Conservation (phyloP, 2,113 vertebrate genomes). For the Upupa epops region DNA sequence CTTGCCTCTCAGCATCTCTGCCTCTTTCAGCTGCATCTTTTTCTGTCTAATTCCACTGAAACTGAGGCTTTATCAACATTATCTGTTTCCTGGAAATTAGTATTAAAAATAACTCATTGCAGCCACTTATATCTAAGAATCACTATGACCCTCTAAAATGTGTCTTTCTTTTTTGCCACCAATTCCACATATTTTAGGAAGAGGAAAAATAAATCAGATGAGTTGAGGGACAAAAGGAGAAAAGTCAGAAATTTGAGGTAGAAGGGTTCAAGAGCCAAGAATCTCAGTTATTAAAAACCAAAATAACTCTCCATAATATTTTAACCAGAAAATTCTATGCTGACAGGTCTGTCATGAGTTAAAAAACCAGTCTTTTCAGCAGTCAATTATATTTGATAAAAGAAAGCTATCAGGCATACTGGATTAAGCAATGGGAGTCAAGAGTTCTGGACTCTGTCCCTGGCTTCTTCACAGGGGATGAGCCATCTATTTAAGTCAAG, state of each 20-base stretch:
- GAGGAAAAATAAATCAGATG: neutral
- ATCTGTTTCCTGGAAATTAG: slow-evolving; percentile 1
- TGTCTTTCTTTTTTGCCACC: neutral
- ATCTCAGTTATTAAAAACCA: neutral
- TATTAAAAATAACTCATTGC: neutral
- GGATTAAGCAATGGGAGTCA: slow-evolving; percentile 35
- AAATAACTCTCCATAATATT: slow-evolving; percentile 1
- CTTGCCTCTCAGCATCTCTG: neutral
- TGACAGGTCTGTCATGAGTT: slow-evolving; percentile 50
- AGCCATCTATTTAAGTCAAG: slow-evolving; percentile 39
- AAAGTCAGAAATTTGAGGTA: neutral
- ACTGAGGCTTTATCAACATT: neutral
- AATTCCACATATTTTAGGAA: neutral
- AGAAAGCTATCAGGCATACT: slow-evolving; percentile 1
- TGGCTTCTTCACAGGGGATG: slow-evolving; percentile 33
- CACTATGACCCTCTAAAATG: neutral
- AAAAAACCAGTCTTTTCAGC: slow-evolving; percentile 66
- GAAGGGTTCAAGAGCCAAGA: neutral
- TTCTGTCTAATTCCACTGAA: neutral
- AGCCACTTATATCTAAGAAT: neutral
- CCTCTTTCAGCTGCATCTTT: neutral
- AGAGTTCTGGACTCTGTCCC: slow-evolving; percentile 21
- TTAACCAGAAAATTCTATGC: slow-evolving; percentile 54
- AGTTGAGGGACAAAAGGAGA: neutral
- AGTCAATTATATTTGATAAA: slow-evolving; percentile 60